Conservation (phyloP, 2,888 invertebrate species). For the Caenorhabditis sp. region DNA sequence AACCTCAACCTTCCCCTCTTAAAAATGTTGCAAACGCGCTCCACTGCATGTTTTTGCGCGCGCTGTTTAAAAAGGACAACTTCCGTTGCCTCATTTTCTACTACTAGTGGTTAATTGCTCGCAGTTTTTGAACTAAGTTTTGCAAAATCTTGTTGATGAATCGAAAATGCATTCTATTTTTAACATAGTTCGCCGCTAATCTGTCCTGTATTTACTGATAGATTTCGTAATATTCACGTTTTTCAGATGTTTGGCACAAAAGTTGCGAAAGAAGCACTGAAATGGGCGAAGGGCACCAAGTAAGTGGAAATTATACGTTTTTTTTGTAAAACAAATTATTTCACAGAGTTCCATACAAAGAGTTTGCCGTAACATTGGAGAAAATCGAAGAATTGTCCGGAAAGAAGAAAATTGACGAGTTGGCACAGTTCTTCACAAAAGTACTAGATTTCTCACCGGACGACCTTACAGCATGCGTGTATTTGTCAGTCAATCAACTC, state of each 20-base stretch:
- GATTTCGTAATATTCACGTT: conserved; percentile 6
- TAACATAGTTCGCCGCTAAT: too few relatives aligned
- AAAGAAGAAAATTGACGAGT: conserved; percentile 57
- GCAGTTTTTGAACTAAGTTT: not conserved
- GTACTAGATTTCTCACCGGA: conserved; percentile 85
- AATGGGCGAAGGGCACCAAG: conserved; percentile 54
- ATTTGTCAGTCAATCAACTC: conserved; percentile 94
- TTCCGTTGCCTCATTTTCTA: not conserved
- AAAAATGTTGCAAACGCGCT: not conserved
- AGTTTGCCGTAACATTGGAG: conserved; percentile 91
- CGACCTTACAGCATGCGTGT: conserved; percentile 92
- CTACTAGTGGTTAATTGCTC: too few relatives aligned
- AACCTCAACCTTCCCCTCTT: not conserved
- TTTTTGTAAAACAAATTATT: not conserved
- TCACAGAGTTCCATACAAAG: conserved; percentile 91
- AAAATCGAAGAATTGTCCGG: conserved; percentile 86
- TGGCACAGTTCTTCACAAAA: conserved; percentile 52
- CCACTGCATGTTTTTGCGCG: not conserved
- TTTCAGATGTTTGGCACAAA: conserved; percentile 59
- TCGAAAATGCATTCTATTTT: too few relatives aligned
- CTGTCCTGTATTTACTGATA: too few relatives aligned
- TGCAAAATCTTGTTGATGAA: not conserved
- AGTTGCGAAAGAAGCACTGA: conserved; percentile 31
- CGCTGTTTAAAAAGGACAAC: not conserved
- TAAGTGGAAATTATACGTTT: conserved; percentile 1